Evolutionary conservation across 2,888 invertebrate genomes (phyloP).

Genomic region (Nymphalis polychloros): DNA sequence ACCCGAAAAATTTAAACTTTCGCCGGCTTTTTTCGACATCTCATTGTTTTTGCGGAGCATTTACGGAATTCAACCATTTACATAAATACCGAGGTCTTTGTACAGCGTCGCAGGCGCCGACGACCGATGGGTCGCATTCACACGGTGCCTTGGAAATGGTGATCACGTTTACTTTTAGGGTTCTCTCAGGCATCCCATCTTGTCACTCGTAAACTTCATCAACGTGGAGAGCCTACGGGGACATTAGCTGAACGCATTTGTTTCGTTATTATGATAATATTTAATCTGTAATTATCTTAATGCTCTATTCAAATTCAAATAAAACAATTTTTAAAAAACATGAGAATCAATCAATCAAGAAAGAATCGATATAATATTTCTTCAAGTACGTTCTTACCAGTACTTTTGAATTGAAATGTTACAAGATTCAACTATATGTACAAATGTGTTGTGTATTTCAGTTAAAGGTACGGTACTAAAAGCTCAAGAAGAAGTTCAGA

Average conservation of each 20-base stretch:
- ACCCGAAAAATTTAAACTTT: constrained; percentile 71
- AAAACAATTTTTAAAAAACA: too few species aligned
- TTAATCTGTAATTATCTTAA: neutral
- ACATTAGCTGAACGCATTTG: neutral
- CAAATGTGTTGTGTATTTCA: too few species aligned
- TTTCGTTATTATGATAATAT: neutral
- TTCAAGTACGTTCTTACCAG: too few species aligned
- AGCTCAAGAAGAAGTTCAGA: too few species aligned
- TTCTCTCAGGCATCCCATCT: constrained; percentile 20
- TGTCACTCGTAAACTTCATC: constrained; percentile 1
- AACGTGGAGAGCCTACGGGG: neutral
- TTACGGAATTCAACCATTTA: constrained; percentile 78
- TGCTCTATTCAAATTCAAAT: too few species aligned
- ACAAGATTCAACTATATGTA: too few species aligned
- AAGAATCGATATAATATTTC: too few species aligned
- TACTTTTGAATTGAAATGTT: too few species aligned
- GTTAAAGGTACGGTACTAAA: too few species aligned
- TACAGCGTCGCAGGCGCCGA: constrained; percentile 76
- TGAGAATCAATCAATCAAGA: too few species aligned
- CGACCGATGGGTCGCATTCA: constrained; percentile 41
- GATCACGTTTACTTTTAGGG: constrained; percentile 30
- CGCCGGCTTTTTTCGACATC: constrained; percentile 65
- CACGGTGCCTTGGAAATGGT: constrained; percentile 33
- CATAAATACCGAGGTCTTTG: constrained; percentile 77
- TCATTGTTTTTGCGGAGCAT: constrained; percentile 73